phyloP scores from a whole-genome alignment of 2,797 vertebrate genomes.

The Centroberyx gerrardi region DNA sequence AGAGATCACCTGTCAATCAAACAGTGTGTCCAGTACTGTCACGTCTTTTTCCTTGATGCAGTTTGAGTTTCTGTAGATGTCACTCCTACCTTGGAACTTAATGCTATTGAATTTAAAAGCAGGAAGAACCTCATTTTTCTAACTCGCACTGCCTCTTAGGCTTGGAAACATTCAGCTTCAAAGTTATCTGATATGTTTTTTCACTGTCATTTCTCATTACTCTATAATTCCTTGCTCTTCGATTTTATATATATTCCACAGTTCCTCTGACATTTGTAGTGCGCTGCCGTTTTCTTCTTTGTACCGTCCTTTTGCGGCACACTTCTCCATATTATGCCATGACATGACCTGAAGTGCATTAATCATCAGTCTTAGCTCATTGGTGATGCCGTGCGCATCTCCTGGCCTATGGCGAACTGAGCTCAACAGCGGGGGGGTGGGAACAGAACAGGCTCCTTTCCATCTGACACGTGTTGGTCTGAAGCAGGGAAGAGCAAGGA shows the following conservation, averaged over 20 bases:
- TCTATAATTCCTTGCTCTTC: neutral
- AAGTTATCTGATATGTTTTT: neutral
- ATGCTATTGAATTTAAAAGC: neutral
- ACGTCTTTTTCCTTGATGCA: no score
- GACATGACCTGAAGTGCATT: slow-evolving; percentile 24
- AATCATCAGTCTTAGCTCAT: slow-evolving; percentile 48
- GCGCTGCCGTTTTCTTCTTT: neutral
- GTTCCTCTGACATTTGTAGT: slow-evolving; percentile 10
- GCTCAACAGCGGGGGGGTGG: slow-evolving; percentile 34
- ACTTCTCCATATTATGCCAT: slow-evolving; percentile 23
- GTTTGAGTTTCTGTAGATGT: neutral
- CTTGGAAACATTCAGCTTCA: neutral
- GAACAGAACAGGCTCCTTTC: slow-evolving; percentile 16
- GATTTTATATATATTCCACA: neutral
- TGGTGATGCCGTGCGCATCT: slow-evolving; percentile 38
- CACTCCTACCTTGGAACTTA: neutral
- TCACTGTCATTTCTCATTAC: neutral
- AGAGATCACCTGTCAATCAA: no score
- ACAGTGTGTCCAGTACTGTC: no score
- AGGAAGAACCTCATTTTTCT: neutral
- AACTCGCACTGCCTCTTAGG: neutral
- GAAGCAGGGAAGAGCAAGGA: slow-evolving; percentile 19
- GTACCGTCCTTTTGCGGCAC: neutral
- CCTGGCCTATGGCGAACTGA: slow-evolving; percentile 36
- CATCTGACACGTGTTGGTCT: slow-evolving; percentile 23